Base-by-base conservation (phyloP, 2,113 vertebrate genomes). In the Fukomys damarensis region DNA sequence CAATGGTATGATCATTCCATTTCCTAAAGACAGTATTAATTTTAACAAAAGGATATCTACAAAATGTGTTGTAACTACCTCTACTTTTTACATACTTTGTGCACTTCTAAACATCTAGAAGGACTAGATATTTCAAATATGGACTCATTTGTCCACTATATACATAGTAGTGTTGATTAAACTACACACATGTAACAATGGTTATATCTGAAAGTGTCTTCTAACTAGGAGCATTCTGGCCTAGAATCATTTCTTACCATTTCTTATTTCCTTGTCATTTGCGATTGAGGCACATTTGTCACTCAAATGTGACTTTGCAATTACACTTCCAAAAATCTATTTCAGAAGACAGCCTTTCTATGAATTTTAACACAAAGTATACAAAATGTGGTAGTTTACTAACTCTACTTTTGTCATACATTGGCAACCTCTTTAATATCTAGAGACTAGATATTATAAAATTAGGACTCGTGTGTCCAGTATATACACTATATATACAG, bases 131-230 rank as follows among this genome's bases (percentile, higher is more conserved):
- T 96, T 97, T 97, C 85, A 95, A 89, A 94, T 97, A 86, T 92
- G 93, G 97, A 97, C 83, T 96, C 81, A 82, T 83, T 77, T 95
- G 96, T 94, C 76, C 61, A 74, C 76, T 95, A 95, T 96, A 92
- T 94, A 97, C 93, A 97, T 26, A 95, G 82, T 91, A 96, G 91
- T 70, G 81, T 94, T 94, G 83, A 95, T 95, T 93, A 96, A 96
- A 96, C 86, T 65, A 91, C 66, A 95, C 82, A 97, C 58, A 93
- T n/a, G 76, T 91, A 94, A 95, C 86, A 68, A 80, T 86, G 86
- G 86, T 85, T 94, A 26, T 54, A 92, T 74, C 61, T 83, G 41
- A 86, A 96, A 95, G 84, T 96, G 66, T 95, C 95, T 72, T 96
- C 94, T 86, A 46, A 13, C 20, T 9, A 81, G 66, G 66, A 66